Evolutionary conservation across 2,113 vertebrate species (phyloP).

Genomic region (Mirza zaza): DNA sequence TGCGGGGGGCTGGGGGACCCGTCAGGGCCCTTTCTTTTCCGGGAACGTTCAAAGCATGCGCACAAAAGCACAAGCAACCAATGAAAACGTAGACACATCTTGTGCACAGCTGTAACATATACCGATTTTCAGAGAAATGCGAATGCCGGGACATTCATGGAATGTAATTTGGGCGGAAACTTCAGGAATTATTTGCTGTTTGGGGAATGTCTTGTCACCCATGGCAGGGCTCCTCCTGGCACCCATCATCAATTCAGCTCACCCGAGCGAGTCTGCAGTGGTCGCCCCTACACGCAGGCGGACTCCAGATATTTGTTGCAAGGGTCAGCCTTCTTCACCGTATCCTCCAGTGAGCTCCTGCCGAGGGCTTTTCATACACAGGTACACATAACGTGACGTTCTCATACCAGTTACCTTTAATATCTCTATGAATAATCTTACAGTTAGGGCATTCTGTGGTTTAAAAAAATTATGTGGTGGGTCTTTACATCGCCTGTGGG

Average conservation of each 20-base stretch:
- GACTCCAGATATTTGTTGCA: background rate
- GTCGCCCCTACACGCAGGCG: background rate
- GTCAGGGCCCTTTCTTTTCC: background rate
- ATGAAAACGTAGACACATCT: fast-evolving
- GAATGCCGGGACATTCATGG: background rate
- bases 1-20: background rate
- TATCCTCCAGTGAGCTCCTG: fast-evolving
- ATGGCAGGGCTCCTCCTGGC: background rate
- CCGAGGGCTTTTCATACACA: background rate
- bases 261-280: fast-evolving
- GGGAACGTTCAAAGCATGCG: fast-evolving
- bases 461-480: too few relatives aligned
- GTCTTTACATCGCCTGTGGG: background rate
- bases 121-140: background rate
- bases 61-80: fast-evolving
- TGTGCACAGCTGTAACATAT: fast-evolving
- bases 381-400: background rate
- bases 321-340: background rate
- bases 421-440: background rate
- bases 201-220: background rate
- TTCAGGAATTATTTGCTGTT: background rate
- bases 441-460: background rate
- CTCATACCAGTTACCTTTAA: background rate
- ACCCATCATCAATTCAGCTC: background rate
- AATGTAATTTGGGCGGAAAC: background rate